A percentile compares a stretch with the other conserved stretches of the same genome.
Evolutionary conservation across 2,113 vertebrate genomes (phyloP).

Genomic region (Gila orcuttii): DNA sequence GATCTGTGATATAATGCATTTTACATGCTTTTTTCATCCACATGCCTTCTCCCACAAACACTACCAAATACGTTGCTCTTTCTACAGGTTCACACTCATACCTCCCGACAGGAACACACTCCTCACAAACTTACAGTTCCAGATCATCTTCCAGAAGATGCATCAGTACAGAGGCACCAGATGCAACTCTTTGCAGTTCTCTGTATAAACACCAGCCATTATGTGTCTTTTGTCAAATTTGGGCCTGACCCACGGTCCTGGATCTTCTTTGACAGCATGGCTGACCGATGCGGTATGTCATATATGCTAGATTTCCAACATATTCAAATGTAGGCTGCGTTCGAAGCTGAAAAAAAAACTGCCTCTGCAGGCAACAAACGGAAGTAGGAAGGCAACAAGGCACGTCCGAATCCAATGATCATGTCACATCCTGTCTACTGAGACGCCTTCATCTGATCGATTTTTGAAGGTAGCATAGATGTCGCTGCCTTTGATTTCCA

Average conservation of each 20-base stretch:
- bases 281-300: slow-evolving; percentile 75
- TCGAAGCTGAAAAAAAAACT: too few species aligned
- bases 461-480: too few species aligned
- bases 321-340: not conserved
- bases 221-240: slow-evolving; percentile 81
- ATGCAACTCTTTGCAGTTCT: slow-evolving; percentile 81
- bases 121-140: slow-evolving; percentile 60
- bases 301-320: not conserved
- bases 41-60: not conserved
- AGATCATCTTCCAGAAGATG: slow-evolving; percentile 3
- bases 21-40: too few species aligned
- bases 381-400: too few species aligned
- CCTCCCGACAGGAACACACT: slow-evolving; percentile 64
- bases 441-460: too few species aligned
- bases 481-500: too few species aligned
- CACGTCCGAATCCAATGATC: too few species aligned
- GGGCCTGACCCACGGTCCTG: slow-evolving; percentile 72
- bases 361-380: too few species aligned
- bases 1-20: not conserved
- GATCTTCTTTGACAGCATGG: slow-evolving; percentile 86
- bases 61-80: not conserved
- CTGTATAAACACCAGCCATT: slow-evolving; percentile 83
- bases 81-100: slow-evolving; percentile 73
- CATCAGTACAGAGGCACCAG: slow-evolving; percentile 56
- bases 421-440: too few species aligned